Percentiles rank a stretch among this genome's conserved stretches.
Conservation (phyloP, 53 echinoderm and acorn worm genomes). For the Mesocentrotus franciscanus region DNA sequence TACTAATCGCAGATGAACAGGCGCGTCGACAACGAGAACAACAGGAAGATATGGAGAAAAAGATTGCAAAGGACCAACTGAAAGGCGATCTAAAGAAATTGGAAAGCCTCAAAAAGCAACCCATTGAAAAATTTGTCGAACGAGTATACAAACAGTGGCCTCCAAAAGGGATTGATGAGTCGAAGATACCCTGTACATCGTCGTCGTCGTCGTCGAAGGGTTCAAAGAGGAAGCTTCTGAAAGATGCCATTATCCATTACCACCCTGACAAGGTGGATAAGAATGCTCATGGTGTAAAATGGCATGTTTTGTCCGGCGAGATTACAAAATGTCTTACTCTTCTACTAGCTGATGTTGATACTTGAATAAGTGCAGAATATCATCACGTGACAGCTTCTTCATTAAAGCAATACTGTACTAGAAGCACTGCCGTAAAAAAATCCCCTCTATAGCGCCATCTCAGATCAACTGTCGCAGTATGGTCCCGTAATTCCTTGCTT, state of each 20-base stretch:
- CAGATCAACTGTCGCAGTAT: no score
- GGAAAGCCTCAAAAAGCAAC: neutral
- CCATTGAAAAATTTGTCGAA: neutral
- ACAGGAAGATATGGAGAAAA: neutral
- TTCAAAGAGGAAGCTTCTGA: conserved; percentile 26
- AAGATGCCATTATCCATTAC: conserved; percentile 32
- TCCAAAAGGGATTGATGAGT: neutral
- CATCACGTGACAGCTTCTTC: no score
- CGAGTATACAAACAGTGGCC: neutral
- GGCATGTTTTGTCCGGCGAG: conserved; percentile 43
- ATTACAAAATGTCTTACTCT: conserved; percentile 57
- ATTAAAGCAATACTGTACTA: no score
- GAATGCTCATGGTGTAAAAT: conserved; percentile 28
- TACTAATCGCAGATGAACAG: neutral
- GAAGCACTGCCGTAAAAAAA: no score
- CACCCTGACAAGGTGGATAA: conserved; percentile 63
- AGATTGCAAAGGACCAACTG: neutral
- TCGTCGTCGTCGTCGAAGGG: neutral
- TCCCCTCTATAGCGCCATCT: no score
- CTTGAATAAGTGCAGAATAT: neutral
- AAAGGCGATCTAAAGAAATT: neutral
- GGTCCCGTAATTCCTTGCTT: no score
- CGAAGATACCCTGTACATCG: neutral
- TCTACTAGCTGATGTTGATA: neutral
- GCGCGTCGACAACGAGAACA: neutral